These are phyloP conservation scores for Corapipo altera DNA, from an alignment of 2,113 vertebrate genomes.

Conservation along the genomic window DNA sequence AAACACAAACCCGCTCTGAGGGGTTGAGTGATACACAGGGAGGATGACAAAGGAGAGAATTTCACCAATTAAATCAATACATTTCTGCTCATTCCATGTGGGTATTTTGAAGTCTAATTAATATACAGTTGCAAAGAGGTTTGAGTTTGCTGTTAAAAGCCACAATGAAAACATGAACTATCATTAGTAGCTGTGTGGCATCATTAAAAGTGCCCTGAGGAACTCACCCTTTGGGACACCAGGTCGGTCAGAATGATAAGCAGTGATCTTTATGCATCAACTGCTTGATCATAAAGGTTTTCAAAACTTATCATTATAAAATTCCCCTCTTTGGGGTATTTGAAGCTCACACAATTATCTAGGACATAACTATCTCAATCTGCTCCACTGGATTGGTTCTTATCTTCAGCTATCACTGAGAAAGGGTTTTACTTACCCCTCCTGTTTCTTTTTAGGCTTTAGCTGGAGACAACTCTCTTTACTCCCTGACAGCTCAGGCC, in stretches of 20 bases:
- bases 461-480: neutral
- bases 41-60: conserved; percentile 7
- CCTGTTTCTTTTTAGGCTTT: neutral
- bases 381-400: neutral
- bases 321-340: neutral
- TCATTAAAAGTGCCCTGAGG: neutral
- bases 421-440: conserved; percentile 24
- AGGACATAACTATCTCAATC: neutral
- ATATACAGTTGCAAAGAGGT: neutral
- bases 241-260: neutral
- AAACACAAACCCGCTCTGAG: neutral
- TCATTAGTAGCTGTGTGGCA: neutral
- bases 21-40: neutral
- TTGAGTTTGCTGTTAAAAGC: neutral
- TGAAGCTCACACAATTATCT: neutral
- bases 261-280: neutral
- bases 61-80: conserved; percentile 43
- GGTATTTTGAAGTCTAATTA: neutral
- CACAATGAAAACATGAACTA: neutral
- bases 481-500: neutral
- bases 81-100: neutral
- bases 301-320: neutral
- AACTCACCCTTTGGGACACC: neutral
- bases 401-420: neutral
- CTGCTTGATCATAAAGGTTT: neutral